Evolutionary conservation across 2,888 invertebrate genomes (phyloP), one percentile per base, ranked within the genome.

Genomic region (Hecatera dysodea): DNA sequence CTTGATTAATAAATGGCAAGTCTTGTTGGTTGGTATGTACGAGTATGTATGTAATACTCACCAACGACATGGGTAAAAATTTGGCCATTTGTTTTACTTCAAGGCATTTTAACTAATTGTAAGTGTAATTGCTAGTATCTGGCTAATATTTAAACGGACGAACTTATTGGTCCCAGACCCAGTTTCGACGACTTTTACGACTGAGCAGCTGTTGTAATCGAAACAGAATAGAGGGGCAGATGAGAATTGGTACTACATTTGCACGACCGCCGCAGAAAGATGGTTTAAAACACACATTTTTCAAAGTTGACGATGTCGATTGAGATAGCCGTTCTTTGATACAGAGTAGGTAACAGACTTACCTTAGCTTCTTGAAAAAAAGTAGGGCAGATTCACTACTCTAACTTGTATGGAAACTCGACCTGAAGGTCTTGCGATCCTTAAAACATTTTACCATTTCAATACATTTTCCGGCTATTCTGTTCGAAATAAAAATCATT

Each of bases 81-180:
- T 59, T 2, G 6, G 9, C 9, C 19, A 8, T 57, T 57, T 36
- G 15, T 2, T 5, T 33, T 63, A n/a, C 24, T 15, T 63, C 19
- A 46, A 46, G 2, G 27, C 11, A 66, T 48, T 36, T 46, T 24
- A 46, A 42, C 33, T 19, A 17, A 44, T 53, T 69, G 12, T 19
- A 17, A 44, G 44, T 69, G 12, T 17, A 69, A 22, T 44, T 36
- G 24, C 7, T 36, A 44, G 17, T 27, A 46, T n/a, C 44, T 46
- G 42, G 46, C 22, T 33, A 48, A 63, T 59, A 56, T 44, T 64
- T 46, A 50, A 72, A 72, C 63, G 48, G 53, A 27, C 48, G 36
- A n/a, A 33, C 24, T 48, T 68, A 75, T 78, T 81, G 61, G 53
- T 65, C 60, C 46, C 48, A 68, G 70, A 53, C 59, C 65, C 15